phyloP scores from a whole-genome alignment of 2,797 vertebrate species.

The Catamblyrhynchus diadema region DNA sequence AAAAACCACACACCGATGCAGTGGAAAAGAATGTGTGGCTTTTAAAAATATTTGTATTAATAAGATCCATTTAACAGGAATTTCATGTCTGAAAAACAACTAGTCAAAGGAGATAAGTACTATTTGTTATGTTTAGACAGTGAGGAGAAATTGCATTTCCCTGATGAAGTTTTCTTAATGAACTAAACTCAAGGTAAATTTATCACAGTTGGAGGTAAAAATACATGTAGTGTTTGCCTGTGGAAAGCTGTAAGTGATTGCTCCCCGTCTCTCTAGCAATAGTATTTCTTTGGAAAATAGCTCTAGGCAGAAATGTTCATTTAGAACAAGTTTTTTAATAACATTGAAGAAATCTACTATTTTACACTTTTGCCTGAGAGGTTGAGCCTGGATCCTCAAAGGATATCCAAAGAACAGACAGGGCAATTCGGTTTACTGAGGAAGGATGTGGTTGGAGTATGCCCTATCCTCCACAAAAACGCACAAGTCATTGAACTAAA shows the following conservation, averaged over 20 bases:
- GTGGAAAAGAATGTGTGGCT: too few species aligned
- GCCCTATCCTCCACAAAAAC: background rate
- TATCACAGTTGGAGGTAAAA: background rate
- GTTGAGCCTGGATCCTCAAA: background rate
- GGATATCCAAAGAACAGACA: background rate
- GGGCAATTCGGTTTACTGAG: background rate
- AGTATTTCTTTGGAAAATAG: background rate
- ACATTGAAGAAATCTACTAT: background rate
- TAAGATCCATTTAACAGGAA: background rate
- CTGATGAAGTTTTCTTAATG: background rate
- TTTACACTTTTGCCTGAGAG: background rate
- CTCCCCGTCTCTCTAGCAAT: background rate
- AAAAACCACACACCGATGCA: background rate
- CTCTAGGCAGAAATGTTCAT: background rate
- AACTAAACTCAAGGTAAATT: background rate
- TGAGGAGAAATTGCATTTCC: background rate
- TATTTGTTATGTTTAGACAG: background rate
- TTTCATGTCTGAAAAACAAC: background rate
- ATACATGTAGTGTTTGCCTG: background rate
- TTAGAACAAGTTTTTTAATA: background rate
- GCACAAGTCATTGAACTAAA: background rate
- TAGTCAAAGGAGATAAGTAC: background rate
- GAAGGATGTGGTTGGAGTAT: background rate
- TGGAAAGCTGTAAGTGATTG: background rate
- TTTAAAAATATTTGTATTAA: background rate